Percentiles rank a stretch among this genome's conserved stretches.
Evolutionary conservation across 2,113 vertebrate species (phyloP).

Genomic region (Callochromis pleurospilus): DNA sequence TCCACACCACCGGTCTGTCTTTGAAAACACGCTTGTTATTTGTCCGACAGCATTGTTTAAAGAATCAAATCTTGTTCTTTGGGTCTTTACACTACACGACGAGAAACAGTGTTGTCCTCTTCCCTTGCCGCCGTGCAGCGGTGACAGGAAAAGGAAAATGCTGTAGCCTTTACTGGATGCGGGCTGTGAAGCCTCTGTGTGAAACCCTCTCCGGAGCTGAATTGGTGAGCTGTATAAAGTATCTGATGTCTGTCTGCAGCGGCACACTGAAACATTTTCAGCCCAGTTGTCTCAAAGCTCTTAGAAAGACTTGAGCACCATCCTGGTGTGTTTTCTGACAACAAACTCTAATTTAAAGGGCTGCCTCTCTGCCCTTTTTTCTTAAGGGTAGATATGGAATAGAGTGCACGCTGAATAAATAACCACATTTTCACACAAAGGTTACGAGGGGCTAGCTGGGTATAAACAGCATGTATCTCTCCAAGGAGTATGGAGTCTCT

Average conservation of each 20-base stretch:
- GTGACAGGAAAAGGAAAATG: constrained; percentile 36
- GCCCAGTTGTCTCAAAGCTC: constrained; percentile 46
- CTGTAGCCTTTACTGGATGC: constrained; percentile 22
- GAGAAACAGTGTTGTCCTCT: constrained; percentile 12
- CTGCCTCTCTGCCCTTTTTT: constrained; percentile 17
- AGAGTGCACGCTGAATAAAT: constrained; percentile 55
- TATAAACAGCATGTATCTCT: constrained; percentile 30
- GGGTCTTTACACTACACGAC: constrained; percentile 2
- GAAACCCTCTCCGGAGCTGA: constrained; percentile 32
- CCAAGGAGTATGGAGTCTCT: constrained; percentile 22
- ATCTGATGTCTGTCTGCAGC: constrained; percentile 46
- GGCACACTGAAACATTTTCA: constrained; percentile 32
- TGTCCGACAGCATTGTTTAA: constrained; percentile 29
- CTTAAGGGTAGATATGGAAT: constrained; percentile 33
- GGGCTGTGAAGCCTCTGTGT: constrained; percentile 9
- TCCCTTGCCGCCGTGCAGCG: neutral
- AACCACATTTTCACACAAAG: constrained; percentile 41
- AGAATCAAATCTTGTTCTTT: constrained; percentile 2
- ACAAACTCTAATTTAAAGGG: constrained; percentile 55
- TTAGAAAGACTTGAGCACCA: constrained; percentile 46
- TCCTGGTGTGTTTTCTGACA: constrained; percentile 35
- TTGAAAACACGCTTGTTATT: constrained; percentile 9
- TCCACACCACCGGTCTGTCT: neutral
- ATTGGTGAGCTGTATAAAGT: constrained; percentile 51
- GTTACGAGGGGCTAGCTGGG: constrained; percentile 37